Percentiles rank a stretch among this genome's conserved stretches.
phyloP scores from a whole-genome alignment of 2,888 invertebrate species.

The Polia nebulosa region DNA sequence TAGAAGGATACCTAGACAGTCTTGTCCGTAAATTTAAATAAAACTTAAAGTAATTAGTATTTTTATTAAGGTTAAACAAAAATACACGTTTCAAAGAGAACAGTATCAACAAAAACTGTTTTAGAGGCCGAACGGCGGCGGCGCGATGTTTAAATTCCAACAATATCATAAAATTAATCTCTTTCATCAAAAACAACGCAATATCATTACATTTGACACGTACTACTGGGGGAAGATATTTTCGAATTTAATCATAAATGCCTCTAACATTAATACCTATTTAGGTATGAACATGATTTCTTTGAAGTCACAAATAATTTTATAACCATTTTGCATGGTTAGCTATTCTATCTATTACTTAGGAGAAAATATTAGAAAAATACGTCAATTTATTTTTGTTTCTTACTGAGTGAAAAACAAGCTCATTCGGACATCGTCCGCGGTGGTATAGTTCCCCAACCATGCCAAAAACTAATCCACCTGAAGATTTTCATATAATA shows the following conservation, averaged over 20 bases:
- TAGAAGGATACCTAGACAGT: constrained; percentile 68
- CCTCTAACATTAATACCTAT: constrained; percentile 48
- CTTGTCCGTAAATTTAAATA: constrained; percentile 82
- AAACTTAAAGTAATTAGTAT: constrained; percentile 86
- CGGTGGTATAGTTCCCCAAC: constrained; percentile 60
- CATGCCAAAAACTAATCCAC: constrained; percentile 37
- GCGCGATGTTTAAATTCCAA: constrained; percentile 33
- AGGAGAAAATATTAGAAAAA: constrained; percentile 69
- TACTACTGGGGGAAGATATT: constrained; percentile 41
- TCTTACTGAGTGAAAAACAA: constrained; percentile 37
- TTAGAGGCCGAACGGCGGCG: constrained; percentile 45
- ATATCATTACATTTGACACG: constrained; percentile 42
- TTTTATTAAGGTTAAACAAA: constrained; percentile 86
- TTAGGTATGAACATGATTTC: constrained; percentile 67
- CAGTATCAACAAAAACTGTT: constrained; percentile 59
- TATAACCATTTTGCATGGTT: constrained; percentile 69
- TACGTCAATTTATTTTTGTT: constrained; percentile 60
- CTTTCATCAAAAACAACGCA: constrained; percentile 42
- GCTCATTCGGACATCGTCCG: constrained; percentile 50
- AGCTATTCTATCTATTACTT: constrained; percentile 63
- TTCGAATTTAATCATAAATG: constrained; percentile 55
- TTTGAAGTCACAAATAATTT: constrained; percentile 66
- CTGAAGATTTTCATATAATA: constrained; percentile 22
- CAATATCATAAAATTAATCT: constrained; percentile 29
- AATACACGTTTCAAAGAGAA: constrained; percentile 79